Evolutionary conservation across 2,113 vertebrate species (phyloP), one percentile per base, ranked within the genome.

Genomic region (Hydrolagus affinis): DNA sequence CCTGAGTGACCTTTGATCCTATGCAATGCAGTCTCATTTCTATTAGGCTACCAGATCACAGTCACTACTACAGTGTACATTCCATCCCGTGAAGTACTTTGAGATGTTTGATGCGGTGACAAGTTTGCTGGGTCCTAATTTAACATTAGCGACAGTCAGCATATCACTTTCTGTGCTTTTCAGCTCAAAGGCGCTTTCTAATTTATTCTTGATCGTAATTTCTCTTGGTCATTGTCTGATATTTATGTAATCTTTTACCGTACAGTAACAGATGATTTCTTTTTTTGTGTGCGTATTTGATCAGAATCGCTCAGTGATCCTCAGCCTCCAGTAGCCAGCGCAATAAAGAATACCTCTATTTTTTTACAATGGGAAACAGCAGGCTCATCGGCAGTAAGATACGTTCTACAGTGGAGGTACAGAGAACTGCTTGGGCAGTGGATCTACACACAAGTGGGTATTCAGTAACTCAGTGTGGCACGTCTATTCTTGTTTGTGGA

Each of bases 371-470:
- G 83, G 73, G 69, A 88, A 30, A 0, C 15, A 85, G 21, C 3
- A 25, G 57, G 73, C 1, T 86, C 30, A 74, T 77, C 70, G 15
- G 86, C 74, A 78, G 66, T 88, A 25, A 87, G 59, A 2, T 57
- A 66, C 76, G 15, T n/a, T 87, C 19, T 86, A 86, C 25, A 87
- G 68, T 87, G 32, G 57, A 0, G 17, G 86, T 86, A 87, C 86
- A 87, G 32, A 87, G 11, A 60, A 17, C 86, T 86, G 87, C 87
- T 6, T 72, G 72, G 21, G 10, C 62, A 87, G 25, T 87, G 59
- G 44, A 30, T 0, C 86, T 77, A 89, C 85, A 87, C 70, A 86
- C 80, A 88, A 12, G 19, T 75, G 72, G 89, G 8, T 7, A 86
- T 23, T 64, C 60, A 30, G 23, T 28, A 25, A 86, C 83, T 23